Base-by-base conservation (phyloP, 2,888 invertebrate species). In the Chloroclysta siterata region DNA sequence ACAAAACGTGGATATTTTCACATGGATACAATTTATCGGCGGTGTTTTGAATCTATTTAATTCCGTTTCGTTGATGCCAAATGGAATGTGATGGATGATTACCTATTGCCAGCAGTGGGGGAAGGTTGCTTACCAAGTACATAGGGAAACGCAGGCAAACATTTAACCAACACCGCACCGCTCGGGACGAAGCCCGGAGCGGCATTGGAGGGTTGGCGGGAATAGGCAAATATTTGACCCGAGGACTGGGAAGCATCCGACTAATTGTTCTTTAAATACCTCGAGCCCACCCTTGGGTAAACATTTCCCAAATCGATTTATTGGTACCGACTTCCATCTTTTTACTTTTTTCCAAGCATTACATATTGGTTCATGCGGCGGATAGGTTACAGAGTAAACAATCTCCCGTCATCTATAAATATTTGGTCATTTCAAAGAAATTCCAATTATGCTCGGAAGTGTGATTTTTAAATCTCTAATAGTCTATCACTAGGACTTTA, bases 181-280 rank as follows among this genome's bases (percentile, higher is more conserved):
- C 87, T 88, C 80, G 73, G 78, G 85, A 80, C 80, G 79, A 83
- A 81, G 89, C 89, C 83, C 84, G 80, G 80, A 84, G 90, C 89
- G 86, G 86, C 82, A 79, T 80, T 80, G 82, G 87, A 89, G 90
- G 90, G 90, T 89, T 90, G 90, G 91, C 90, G 90, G 91, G 87
- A 91, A 92, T 81, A 84, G 85, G 82, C 90, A 89, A 91, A 91
- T 90, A 91, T 91, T 92, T 90, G 86, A 80, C 85, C 80, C 76
- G 77, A 87, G 89, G 89, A 89, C 85, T 87, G 88, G 83, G 82
- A 85, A 87, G 89, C 89, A 87, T 82, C 85, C 89, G 88, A 88
- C 92, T 92, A 92, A 92, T 92, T 92, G 92, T 87, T 90, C 89
- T 91, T 90, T 92, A 92, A 92, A 92, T 90, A 92, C 87, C 87